A percentile compares a stretch with the other conserved stretches of the same genome.
Evolutionary conservation across 2,888 invertebrate genomes (phyloP).

Genomic region (Aleiodes leptofemur): DNA sequence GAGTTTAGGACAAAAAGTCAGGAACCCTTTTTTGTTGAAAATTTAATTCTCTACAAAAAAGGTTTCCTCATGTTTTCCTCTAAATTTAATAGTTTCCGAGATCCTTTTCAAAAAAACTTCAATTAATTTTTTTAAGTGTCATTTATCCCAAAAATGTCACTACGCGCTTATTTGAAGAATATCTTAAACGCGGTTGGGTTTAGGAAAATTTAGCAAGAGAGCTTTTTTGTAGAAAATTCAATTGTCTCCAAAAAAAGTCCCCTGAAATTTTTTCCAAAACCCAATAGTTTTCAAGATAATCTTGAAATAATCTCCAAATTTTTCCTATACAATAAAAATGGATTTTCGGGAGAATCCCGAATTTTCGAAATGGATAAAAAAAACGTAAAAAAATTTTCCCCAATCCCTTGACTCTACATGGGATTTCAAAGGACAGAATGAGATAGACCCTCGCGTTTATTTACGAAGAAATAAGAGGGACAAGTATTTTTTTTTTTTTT

Average conservation of each 20-base stretch:
- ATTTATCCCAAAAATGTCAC: no score
- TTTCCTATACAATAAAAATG: not conserved
- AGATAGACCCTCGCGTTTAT: conserved; percentile 45
- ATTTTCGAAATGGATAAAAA: not conserved
- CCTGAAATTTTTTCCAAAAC: no score
- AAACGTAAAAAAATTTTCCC: conserved; percentile 11
- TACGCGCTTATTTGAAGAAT: not conserved
- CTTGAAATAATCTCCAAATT: not conserved
- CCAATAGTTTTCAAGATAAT: no score
- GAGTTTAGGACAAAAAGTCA: no score
- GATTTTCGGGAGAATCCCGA: not conserved
- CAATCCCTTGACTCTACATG: conserved; percentile 11
- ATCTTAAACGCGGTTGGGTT: not conserved
- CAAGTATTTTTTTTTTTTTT: conserved; percentile 29
- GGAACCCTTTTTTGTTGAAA: no score
- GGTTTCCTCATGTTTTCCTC: no score
- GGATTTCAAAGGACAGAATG: conserved; percentile 40
- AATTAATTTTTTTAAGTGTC: no score
- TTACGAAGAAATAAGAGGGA: conserved; percentile 42
- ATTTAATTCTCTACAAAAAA: no score
- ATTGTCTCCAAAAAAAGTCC: no score
- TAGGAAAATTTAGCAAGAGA: no score
- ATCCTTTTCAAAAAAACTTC: not conserved
- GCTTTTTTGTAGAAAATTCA: no score
- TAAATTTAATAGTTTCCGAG: no score